These are phyloP conservation scores for Tympanoctomys barrerae DNA, from an alignment of 2,797 vertebrate species.

Conservation along the genomic window DNA sequence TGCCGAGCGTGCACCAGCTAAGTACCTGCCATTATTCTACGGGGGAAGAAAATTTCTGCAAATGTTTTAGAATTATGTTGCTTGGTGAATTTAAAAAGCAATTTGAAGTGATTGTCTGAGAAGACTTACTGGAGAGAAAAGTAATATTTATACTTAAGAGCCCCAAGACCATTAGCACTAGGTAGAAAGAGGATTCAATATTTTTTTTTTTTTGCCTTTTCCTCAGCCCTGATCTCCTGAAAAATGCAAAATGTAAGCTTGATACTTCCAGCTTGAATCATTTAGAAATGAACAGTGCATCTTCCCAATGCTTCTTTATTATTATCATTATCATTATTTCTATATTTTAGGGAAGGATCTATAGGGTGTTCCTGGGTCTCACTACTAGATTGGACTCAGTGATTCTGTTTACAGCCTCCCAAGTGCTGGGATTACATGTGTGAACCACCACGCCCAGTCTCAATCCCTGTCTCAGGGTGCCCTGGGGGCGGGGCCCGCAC, in stretches of 20 bases:
- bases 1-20: not conserved
- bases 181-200: not conserved
- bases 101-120: slow-evolving; percentile 43
- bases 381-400: too few relatives aligned
- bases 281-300: not conserved
- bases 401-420: too few relatives aligned
- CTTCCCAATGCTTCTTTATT: not conserved
- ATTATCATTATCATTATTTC: too few relatives aligned
- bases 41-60: slow-evolving; percentile 30
- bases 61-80: slow-evolving; percentile 30
- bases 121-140: not conserved
- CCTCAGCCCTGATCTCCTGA: not conserved
- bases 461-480: too few relatives aligned
- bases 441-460: too few relatives aligned
- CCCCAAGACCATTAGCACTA: not conserved
- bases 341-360: too few relatives aligned
- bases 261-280: not conserved
- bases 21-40: not conserved
- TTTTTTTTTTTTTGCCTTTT: not conserved
- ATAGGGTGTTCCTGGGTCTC: too few relatives aligned
- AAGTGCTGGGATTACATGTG: too few relatives aligned
- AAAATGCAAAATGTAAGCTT: not conserved
- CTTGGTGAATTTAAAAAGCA: slow-evolving; percentile 28
- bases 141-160: not conserved
- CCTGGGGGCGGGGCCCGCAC: too few relatives aligned